phyloP scores from a whole-genome alignment of 2,888 invertebrate species.

The Pilophorus perplexus region DNA sequence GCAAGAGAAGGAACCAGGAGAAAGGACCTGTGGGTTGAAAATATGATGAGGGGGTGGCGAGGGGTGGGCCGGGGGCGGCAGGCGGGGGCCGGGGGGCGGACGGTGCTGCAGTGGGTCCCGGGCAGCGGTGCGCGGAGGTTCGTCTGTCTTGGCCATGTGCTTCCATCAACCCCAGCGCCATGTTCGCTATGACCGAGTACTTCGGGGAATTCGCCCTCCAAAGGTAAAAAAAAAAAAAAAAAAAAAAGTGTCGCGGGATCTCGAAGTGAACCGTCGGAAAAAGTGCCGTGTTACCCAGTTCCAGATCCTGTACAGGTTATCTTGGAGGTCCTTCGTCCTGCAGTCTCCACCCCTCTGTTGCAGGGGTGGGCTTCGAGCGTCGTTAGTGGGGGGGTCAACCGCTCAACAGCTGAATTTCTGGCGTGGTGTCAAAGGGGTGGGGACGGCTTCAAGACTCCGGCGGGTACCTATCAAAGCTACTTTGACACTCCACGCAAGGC shows the following conservation, averaged over 20 bases:
- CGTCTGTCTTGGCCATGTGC: slow-evolving; percentile 38
- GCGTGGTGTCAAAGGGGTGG: not conserved
- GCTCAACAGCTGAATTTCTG: slow-evolving; percentile 30
- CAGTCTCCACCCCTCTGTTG: slow-evolving; percentile 9
- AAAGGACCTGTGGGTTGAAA: slow-evolving; percentile 28
- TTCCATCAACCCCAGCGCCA: slow-evolving; percentile 50
- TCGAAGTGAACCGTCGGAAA: not conserved
- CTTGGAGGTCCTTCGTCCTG: slow-evolving; percentile 12
- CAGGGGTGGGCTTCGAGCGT: not conserved
- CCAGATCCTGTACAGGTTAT: not conserved
- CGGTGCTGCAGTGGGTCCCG: slow-evolving; percentile 41
- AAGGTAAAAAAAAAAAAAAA: slow-evolving; percentile 51
- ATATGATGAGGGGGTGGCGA: slow-evolving; percentile 27
- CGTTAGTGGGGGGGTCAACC: not conserved
- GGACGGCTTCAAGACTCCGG: not conserved
- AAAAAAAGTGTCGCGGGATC: not conserved
- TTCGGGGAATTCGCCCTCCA: slow-evolving; percentile 57
- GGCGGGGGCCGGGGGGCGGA: slow-evolving; percentile 12
- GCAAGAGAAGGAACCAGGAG: slow-evolving; percentile 13
- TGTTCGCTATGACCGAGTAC: slow-evolving; percentile 58
- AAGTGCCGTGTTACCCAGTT: not conserved
- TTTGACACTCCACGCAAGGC: not conserved
- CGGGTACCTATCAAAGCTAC: not conserved
- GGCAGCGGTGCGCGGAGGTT: slow-evolving; percentile 41
- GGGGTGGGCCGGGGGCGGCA: slow-evolving; percentile 15